Evolutionary conservation across 2,888 invertebrate genomes (phyloP), one percentile per base, ranked within the genome.

Genomic region (Drosophila sordidapex): DNA sequence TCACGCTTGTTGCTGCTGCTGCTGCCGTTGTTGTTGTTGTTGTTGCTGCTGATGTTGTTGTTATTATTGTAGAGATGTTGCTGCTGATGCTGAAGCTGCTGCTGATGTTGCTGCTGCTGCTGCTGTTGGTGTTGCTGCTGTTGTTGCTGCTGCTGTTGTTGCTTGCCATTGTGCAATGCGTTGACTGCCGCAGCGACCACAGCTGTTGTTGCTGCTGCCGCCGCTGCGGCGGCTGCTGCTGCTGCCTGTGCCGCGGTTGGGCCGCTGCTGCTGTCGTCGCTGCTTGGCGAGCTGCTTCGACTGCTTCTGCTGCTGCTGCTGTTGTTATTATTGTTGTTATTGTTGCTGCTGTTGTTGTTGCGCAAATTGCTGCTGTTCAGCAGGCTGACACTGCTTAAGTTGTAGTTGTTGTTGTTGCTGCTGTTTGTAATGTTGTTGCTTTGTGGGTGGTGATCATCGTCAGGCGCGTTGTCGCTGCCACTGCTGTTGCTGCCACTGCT

Each of bases 181-280:
- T 49, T 82, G 8, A 86, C 84, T 35, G 87, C 85, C 7, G 87
- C 77, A 54, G 85, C 80, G n/a, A 82, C 81, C 8, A 81, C 86
- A 6, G 83, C 75, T 15, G 60, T 58, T 18, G 80, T 72, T 21
- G 83, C 76, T 11, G 81, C 79, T 18, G 82, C 62, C 8, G 74
- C 71, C 5, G 57, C 63, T 15, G 59, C 63, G 3, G 69, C 70
- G 11, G 59, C 21, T 29, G 68, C 27, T 43, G 72, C 15, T 52
- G 64, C 29, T 53, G 56, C 75, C 21, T 56, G 75, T 43, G 46
- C 72, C 33, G 58, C 71, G 66, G 54, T 64, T 75, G 75, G 21
- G 64, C 72, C 43, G 43, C 59, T 40, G 51, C 69, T 76, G 66
- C 70, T 81, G 40, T 80, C 81, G 64, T 81, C 83, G 65, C 69